These are phyloP conservation scores for Sanderia malayensis DNA, from an alignment of 30 jellyfish, hydroid and myxozoan genomes.

Conservation along the genomic window DNA sequence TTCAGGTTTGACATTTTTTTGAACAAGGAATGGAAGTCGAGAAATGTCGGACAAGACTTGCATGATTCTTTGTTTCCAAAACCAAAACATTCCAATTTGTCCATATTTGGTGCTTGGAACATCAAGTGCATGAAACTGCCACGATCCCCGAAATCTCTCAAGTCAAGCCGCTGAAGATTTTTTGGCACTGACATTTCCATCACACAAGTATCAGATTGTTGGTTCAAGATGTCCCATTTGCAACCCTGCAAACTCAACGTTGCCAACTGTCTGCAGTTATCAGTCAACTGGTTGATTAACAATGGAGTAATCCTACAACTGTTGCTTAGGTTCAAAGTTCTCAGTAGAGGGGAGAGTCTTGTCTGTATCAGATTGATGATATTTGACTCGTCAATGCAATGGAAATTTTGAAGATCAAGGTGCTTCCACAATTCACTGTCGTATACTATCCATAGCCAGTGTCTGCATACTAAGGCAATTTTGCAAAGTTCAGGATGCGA, in stretches of 20 bases:
- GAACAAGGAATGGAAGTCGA: conserved; percentile 29
- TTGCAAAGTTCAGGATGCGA: conserved; percentile 54
- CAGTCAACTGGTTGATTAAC: conserved; percentile 32
- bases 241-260: conserved; percentile 33
- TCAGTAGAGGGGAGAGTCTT: conserved; percentile 55
- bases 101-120: conserved; percentile 28
- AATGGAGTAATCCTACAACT: conserved; percentile 31
- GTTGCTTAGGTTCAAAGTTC: conserved; percentile 38
- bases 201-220: neutral
- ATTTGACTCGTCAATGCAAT: conserved; percentile 11
- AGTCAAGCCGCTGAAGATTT: conserved; percentile 36
- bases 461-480: conserved; percentile 64
- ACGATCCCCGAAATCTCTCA: conserved; percentile 48
- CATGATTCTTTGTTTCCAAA: conserved; percentile 43
- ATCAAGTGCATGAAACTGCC: conserved; percentile 39
- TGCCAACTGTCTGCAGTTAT: conserved; percentile 40
- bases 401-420: conserved; percentile 38
- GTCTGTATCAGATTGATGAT: conserved; percentile 33
- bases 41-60: conserved; percentile 30
- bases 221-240: neutral
- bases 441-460: conserved; percentile 57
- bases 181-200: conserved; percentile 25
- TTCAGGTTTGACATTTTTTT: conserved; percentile 31
- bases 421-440: conserved; percentile 61
- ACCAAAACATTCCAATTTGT: conserved; percentile 54